Percentiles rank a stretch among this genome's conserved stretches.
Evolutionary conservation across 2,888 invertebrate species (phyloP).

Genomic region (Catonia carolina): DNA sequence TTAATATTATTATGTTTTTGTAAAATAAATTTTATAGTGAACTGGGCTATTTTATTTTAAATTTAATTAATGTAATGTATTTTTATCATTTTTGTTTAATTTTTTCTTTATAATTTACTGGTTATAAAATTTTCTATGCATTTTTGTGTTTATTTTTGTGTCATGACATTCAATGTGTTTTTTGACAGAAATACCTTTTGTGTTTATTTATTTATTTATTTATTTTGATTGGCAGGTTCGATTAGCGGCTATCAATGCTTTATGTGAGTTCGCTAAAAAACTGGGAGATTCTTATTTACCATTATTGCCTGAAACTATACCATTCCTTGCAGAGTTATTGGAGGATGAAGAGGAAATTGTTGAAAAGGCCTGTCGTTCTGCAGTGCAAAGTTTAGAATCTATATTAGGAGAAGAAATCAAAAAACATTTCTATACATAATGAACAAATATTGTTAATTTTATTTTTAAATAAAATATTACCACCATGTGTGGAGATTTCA

Average conservation of each 20-base stretch:
- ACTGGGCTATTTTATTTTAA: too few relatives aligned
- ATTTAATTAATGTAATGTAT: too few relatives aligned
- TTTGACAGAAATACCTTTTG: too few relatives aligned
- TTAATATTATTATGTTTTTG: too few relatives aligned
- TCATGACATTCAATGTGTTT: too few relatives aligned
- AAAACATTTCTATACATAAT: constrained; percentile 63
- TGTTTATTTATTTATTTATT: neutral
- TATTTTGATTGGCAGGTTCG: constrained; percentile 45
- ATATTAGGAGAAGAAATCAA: constrained; percentile 85
- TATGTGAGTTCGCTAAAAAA: constrained; percentile 73
- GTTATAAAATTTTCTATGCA: too few relatives aligned
- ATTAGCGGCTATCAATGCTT: constrained; percentile 60
- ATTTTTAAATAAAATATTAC: too few relatives aligned
- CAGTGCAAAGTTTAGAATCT: constrained; percentile 76
- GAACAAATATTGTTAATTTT: neutral
- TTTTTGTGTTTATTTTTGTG: too few relatives aligned
- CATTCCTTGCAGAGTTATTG: constrained; percentile 85
- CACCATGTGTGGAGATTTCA: too few relatives aligned
- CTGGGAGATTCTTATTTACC: constrained; percentile 84
- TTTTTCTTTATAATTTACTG: too few relatives aligned
- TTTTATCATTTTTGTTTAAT: too few relatives aligned
- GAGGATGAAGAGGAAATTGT: constrained; percentile 83
- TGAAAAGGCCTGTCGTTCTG: constrained; percentile 69
- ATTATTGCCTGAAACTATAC: constrained; percentile 85
- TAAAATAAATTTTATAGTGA: too few relatives aligned